Conservation (phyloP, 2,797 vertebrate species). For the Chanos chanos region DNA sequence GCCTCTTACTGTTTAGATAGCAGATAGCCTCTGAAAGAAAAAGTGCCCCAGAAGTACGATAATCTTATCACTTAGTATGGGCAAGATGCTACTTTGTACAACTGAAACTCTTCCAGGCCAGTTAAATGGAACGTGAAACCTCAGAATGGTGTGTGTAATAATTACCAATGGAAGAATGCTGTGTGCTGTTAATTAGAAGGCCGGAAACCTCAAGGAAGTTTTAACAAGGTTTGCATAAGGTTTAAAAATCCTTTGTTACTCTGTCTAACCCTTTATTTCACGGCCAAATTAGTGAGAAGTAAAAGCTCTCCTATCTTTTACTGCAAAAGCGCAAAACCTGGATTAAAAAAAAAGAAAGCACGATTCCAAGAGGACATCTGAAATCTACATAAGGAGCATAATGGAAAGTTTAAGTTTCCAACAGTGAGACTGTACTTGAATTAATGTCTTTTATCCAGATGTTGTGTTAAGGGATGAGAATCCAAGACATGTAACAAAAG, state of each 20-base stretch:
- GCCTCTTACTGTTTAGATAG: slow-evolving; percentile 17
- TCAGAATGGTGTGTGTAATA: not conserved
- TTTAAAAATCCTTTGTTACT: slow-evolving; percentile 1
- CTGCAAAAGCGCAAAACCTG: too few species aligned
- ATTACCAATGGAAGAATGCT: slow-evolving; percentile 24
- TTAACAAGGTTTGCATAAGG: not conserved
- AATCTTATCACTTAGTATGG: slow-evolving; percentile 18
- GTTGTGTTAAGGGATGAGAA: too few species aligned
- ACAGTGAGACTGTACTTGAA: too few species aligned
- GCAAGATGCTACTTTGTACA: slow-evolving; percentile 6
- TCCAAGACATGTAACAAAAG: too few species aligned
- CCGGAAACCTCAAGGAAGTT: not conserved
- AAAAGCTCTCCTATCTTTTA: too few species aligned
- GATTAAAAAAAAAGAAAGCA: too few species aligned
- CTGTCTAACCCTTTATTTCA: not conserved
- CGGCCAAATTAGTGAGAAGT: not conserved
- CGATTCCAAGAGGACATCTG: too few species aligned
- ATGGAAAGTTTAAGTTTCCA: too few species aligned
- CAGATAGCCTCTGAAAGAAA: slow-evolving; percentile 9
- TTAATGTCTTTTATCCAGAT: too few species aligned
- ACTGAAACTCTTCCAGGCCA: slow-evolving; percentile 9
- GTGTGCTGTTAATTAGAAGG: slow-evolving; percentile 4
- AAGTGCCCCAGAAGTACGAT: slow-evolving; percentile 14
- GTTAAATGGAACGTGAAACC: not conserved
- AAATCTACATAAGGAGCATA: too few species aligned